Evolutionary conservation across 1,140 invertebrate genomes (phyloP).

Genomic region (Brachionus koreanus): DNA sequence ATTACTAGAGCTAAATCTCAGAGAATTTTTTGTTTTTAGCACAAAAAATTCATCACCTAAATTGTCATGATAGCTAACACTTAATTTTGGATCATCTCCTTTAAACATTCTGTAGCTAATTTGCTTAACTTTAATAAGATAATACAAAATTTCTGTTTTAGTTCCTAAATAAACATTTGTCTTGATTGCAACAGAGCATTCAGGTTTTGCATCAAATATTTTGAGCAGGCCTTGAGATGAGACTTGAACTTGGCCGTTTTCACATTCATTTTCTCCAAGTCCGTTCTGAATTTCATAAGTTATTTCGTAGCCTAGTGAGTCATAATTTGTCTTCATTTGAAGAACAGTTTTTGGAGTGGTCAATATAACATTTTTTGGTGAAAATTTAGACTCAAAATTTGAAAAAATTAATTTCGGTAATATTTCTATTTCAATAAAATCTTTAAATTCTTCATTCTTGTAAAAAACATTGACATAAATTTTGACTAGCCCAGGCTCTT

Average conservation of each 20-base stretch:
- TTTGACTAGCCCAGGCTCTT: not conserved
- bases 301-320: not conserved
- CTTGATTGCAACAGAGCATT: not conserved
- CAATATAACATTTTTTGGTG: not conserved
- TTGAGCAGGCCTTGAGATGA: not conserved
- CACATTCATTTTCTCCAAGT: not conserved
- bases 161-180: not conserved
- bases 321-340: constrained; percentile 7
- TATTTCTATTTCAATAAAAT: not conserved
- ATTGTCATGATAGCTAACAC: constrained; percentile 33
- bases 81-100: not conserved
- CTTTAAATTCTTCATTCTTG: not conserved
- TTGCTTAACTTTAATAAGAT: constrained; percentile 16
- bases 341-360: not conserved
- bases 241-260: not conserved
- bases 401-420: not conserved
- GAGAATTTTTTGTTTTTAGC: not conserved
- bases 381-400: not conserved
- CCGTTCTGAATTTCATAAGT: not conserved
- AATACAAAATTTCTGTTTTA: not conserved
- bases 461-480: not conserved
- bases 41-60: not conserved
- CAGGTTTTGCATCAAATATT: not conserved
- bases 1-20: not conserved
- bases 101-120: not conserved